These are phyloP conservation scores for Eulemur macaco DNA, from an alignment of 2,113 vertebrate species.

Conservation along the genomic window DNA sequence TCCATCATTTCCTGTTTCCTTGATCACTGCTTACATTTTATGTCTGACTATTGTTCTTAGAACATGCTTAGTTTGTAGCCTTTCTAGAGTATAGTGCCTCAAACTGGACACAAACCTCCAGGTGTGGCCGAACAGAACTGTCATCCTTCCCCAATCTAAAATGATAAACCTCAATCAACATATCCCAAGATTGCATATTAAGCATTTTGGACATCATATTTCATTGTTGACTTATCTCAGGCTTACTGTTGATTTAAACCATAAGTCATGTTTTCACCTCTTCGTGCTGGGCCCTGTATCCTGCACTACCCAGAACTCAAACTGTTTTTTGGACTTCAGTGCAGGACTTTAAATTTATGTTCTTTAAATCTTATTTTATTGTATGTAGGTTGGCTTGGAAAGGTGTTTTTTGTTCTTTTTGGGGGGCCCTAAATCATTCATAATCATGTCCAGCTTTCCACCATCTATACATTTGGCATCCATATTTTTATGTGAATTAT, in stretches of 20 bases:
- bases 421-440: slow-evolving; percentile 9
- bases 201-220: neutral
- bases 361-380: slow-evolving; percentile 2
- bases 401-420: neutral
- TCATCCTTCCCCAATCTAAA: neutral
- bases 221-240: neutral
- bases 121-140: neutral
- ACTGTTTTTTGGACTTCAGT: neutral
- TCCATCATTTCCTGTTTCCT: neutral
- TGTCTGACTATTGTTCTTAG: neutral
- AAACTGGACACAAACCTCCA: neutral
- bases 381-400: neutral
- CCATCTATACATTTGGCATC: neutral
- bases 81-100: neutral
- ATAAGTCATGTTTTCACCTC: neutral
- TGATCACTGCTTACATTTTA: neutral
- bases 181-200: neutral
- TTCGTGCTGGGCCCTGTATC: neutral
- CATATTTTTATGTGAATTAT: slow-evolving; percentile 33
- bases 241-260: neutral
- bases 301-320: neutral
- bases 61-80: neutral
- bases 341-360: slow-evolving; percentile 13
- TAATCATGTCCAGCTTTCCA: neutral
- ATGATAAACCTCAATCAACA: neutral